Conservation (phyloP, 1,140 invertebrate genomes). For the Trichonephila clavipes region DNA sequence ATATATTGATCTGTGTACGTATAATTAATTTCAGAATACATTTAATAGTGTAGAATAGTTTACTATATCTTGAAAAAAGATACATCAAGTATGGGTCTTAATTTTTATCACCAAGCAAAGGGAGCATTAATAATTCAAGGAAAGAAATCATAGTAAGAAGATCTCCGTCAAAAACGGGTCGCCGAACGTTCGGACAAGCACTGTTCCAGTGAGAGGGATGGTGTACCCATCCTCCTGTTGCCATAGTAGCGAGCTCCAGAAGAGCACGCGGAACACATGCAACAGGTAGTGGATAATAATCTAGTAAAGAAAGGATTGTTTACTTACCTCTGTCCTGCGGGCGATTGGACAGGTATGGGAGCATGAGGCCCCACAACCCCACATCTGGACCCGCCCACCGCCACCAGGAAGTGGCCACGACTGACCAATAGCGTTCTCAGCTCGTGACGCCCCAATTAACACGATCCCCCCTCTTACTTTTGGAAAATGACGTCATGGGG, state of each 20-base stretch:
- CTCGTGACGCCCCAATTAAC: conserved; percentile 75
- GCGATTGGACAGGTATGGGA: conserved; percentile 61
- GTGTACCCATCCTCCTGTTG: background rate
- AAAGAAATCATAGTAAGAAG: no score
- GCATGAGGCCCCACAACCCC: conserved; percentile 45
- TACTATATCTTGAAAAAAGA: no score
- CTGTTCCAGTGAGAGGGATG: background rate
- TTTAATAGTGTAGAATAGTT: no score
- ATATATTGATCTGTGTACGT: no score
- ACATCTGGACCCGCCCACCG: conserved; percentile 28
- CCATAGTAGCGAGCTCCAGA: background rate
- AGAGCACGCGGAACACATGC: conserved; percentile 4
- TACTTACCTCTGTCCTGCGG: conserved; percentile 63
- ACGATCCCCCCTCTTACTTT: background rate
- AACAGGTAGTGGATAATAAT: background rate
- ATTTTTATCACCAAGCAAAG: no score
- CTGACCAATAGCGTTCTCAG: conserved; percentile 25
- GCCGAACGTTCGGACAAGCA: background rate
- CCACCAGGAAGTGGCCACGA: conserved; percentile 58
- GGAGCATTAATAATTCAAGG: no score
- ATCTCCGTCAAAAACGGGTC: no score
- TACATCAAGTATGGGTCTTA: no score
- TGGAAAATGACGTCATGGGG: conserved; percentile 35
- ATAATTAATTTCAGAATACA: no score
- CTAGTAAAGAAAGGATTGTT: conserved; percentile 70